Conservation (phyloP, 2,113 vertebrate species). For the Plecturocebus donacophilus region DNA sequence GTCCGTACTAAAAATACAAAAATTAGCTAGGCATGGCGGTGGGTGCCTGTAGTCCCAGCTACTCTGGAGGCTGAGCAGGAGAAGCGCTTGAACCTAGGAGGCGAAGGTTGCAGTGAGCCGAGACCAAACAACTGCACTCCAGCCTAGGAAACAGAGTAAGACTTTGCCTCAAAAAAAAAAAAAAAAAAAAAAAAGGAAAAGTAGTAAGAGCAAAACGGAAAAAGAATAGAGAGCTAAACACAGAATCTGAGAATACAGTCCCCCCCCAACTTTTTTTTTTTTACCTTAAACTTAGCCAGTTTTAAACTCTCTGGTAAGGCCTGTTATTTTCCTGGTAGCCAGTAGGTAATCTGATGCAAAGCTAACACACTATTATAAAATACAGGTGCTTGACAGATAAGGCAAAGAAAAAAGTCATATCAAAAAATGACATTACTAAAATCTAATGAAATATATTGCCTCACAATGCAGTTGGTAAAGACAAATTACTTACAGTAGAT, state of each 20-base stretch:
- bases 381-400: background rate
- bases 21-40: no score
- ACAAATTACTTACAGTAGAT: background rate
- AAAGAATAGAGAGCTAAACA: background rate
- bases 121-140: no score
- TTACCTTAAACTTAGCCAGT: background rate
- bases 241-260: background rate
- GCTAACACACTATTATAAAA: background rate
- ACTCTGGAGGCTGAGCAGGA: no score
- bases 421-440: background rate
- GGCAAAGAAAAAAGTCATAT: background rate
- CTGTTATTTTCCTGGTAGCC: background rate
- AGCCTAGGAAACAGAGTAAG: no score
- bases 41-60: no score
- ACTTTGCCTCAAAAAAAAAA: no score
- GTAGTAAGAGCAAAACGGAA: background rate
- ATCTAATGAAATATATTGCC: background rate
- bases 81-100: no score
- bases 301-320: fast-evolving
- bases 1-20: no score
- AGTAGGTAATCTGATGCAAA: background rate
- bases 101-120: no score
- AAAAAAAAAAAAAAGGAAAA: background rate
- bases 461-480: background rate
- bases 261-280: background rate